Evolutionary conservation across 2,113 vertebrate species (phyloP).

Genomic region (Dipodomys stephensi): DNA sequence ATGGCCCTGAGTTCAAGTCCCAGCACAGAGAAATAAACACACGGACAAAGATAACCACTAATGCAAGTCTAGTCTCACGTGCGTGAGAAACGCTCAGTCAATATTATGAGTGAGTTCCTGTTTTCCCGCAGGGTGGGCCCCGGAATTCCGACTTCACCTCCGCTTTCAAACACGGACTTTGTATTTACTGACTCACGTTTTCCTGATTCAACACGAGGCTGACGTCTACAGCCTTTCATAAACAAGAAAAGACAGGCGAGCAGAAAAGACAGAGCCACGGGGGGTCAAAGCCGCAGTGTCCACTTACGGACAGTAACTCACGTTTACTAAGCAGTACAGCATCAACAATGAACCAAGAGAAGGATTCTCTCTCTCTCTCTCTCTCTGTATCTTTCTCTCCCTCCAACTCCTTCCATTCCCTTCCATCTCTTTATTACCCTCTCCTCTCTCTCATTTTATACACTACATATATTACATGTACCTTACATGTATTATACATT

Average conservation of each 20-base stretch:
- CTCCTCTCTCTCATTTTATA: too few relatives aligned
- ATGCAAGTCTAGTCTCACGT: not conserved
- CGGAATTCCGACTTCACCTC: conserved; percentile 45
- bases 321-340: not conserved
- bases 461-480: too few relatives aligned
- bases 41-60: too few relatives aligned
- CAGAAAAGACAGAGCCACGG: too few relatives aligned
- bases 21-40: too few relatives aligned
- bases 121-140: not conserved
- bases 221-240: conserved; percentile 53
- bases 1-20: too few relatives aligned
- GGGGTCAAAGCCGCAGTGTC: too few relatives aligned
- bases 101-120: not conserved
- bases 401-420: too few relatives aligned
- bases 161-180: conserved; percentile 71
- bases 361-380: not conserved
- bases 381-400: too few relatives aligned
- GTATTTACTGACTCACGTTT: conserved; percentile 70
- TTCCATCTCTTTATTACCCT: too few relatives aligned
- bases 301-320: not conserved
- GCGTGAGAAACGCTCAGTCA: not conserved
- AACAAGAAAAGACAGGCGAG: conserved; percentile 8
- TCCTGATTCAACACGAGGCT: conserved; percentile 30
- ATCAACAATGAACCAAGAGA: not conserved
- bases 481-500: too few relatives aligned